Base-by-base conservation (phyloP, 2,113 vertebrate genomes). In the Serilophus lunatus region DNA sequence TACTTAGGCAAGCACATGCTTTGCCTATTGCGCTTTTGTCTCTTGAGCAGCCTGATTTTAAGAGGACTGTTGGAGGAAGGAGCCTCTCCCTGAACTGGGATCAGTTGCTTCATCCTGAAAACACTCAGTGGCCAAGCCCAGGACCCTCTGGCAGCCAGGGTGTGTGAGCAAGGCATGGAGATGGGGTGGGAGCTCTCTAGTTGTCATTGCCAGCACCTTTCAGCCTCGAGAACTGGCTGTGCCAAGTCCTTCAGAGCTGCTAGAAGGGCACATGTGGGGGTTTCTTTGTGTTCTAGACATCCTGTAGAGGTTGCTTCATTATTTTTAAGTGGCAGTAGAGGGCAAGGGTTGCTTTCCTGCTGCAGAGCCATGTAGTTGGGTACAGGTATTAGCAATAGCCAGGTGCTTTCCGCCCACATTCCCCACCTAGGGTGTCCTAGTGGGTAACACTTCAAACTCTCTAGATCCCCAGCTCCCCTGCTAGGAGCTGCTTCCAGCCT, bases 161-260 rank as follows among this genome's bases (percentile, higher is more conserved):
- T 44, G 22, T 2, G 1, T 56, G 65, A 88, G 60, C 4, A 5
- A 75, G 42, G 35, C 56, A 42, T 86, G 80, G 42, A 49, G 63
- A 47, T 4, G 35, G 9, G 20, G 28, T 59, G 26, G 24, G 31
- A 93, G 42, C 42, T 51, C 53, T 49, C 65, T n/a, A 24, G 31
- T 68, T 81, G 38, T 61, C 42, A 71, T 63, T 95, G 78, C 74
- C 57, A 86, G 68, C 45, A 29, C 47, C 19, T 65, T 93, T 87
- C 54, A 45, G 38, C 72, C 28, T 13, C 64, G 51, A 28, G 42
- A 92, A n/a, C 68, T 75, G 40, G 42, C 53, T 56, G 51, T 9
- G 70, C 80, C 3, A 4, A 71, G 42, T 68, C 76, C 29, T 66
- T 86, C 25, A 36, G 60, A 85, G 68, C 42, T 57, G 70, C 35